A percentile compares a stretch with the other conserved stretches of the same genome.
phyloP scores from a whole-genome alignment of 1,140 invertebrate genomes.

The Druon quercuslanigerum region DNA sequence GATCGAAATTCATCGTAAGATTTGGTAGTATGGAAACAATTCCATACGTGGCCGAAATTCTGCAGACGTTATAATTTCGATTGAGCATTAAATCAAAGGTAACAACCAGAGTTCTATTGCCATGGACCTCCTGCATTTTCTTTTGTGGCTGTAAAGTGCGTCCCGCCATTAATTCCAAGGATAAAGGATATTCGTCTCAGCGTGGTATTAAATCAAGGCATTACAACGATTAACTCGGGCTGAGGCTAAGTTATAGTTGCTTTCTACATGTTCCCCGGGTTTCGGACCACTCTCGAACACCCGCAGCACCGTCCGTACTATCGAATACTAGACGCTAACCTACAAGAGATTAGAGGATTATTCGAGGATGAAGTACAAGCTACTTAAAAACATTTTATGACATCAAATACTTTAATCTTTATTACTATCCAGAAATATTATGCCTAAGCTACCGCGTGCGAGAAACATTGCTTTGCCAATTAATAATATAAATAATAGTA shows the following conservation, averaged over 20 bases:
- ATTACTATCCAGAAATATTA: too few relatives aligned
- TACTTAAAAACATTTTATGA: background rate
- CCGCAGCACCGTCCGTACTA: constrained; percentile 15
- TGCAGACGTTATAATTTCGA: background rate
- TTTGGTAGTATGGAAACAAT: too few relatives aligned
- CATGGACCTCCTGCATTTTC: constrained; percentile 19
- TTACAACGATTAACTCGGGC: constrained; percentile 63
- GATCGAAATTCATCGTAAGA: too few relatives aligned
- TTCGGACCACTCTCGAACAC: constrained; percentile 9
- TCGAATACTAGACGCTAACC: constrained; percentile 10
- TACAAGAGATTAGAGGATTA: constrained; percentile 1
- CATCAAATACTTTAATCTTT: background rate
- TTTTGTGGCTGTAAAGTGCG: constrained; percentile 47
- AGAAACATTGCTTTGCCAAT: too few relatives aligned
- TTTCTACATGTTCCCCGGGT: constrained; percentile 35
- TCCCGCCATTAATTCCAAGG: constrained; percentile 58
- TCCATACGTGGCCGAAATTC: too few relatives aligned
- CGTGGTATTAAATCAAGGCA: constrained; percentile 62
- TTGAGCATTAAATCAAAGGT: constrained; percentile 9
- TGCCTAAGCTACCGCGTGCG: too few relatives aligned
- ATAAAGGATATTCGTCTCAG: constrained; percentile 53
- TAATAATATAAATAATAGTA: too few relatives aligned
- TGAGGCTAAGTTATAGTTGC: constrained; percentile 63
- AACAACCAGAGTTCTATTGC: constrained; percentile 3
- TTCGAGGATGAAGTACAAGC: background rate